Conservation (phyloP, 2,113 vertebrate genomes). For the Corvus cornix region DNA sequence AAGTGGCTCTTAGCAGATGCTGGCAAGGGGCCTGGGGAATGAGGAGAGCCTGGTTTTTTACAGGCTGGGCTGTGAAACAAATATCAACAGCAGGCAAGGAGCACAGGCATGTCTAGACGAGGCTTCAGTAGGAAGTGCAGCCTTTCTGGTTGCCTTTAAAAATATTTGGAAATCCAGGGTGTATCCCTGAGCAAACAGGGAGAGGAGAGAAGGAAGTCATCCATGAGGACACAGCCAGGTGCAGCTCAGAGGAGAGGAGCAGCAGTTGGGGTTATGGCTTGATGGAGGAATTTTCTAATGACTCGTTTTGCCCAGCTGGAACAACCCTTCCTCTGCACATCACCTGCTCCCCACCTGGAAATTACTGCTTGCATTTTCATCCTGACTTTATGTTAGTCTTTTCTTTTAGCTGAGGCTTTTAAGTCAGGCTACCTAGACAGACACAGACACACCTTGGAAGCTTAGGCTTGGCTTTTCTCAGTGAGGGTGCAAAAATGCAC, state of each 20-base stretch:
- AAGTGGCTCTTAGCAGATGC: background rate
- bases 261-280: background rate
- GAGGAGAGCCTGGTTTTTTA: background rate
- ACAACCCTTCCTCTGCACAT: background rate
- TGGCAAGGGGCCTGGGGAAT: background rate
- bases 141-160: background rate
- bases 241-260: background rate
- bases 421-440: background rate
- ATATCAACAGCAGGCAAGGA: background rate
- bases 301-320: background rate
- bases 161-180: background rate
- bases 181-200: background rate
- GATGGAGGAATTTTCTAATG: background rate
- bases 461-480: background rate
- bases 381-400: background rate
- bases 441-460: background rate
- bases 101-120: background rate
- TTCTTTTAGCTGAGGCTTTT: background rate
- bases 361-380: background rate
- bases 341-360: background rate
- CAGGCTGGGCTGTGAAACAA: background rate
- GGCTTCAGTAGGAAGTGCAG: fast-evolving
- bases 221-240: background rate
- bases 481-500: background rate
- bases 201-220: background rate